Evolutionary conservation across 2,113 vertebrate genomes (phyloP), one percentile per base, ranked within the genome.

Genomic region (Elephantulus edwardii): DNA sequence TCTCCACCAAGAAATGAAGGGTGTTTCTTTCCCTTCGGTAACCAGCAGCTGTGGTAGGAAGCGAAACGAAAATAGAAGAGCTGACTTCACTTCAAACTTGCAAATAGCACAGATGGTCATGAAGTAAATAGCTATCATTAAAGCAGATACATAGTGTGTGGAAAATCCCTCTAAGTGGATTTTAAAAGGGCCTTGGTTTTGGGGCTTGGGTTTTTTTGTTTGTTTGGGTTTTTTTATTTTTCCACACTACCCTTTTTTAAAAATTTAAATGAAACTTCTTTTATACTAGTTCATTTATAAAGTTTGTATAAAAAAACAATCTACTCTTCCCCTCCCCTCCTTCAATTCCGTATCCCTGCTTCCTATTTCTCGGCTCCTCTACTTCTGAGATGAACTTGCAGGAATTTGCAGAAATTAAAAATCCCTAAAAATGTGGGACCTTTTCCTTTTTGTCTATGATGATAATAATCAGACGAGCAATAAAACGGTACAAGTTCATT

Each of bases 31-130:
- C 14, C 38, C 50, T 71, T 35, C 58, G 90, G 64, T 85, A 42
- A 84, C 14, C 6, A 60, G 79, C 20, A 78, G 71, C 71, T 28
- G 24, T 17, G 16, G 24, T 2, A 9, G 24, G 83, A 77, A 68
- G 26, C 9, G 82, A 78, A 75, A 46, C 71, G 35, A 75, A 91
- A 85, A 30, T 90, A 93, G 72, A 91, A 89, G 88, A 12, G 75
- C 0, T 66, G 70, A 62, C 33, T 35, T 85, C 40, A 42, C 56
- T 91, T 91, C 78, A 68, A 77, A 70, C 74, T 33, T 72, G 88
- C 86, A 89, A 89, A 74, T 68, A 56, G 86, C 77, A 81, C 48
- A 81, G 86, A 89, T n/a, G 88, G 74, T 48, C 26, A 38, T 62
- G 60, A 82, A 93, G 75, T 35, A 48, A 82, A 78, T 85, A 48